A percentile compares a stretch with the other conserved stretches of the same genome.
Evolutionary conservation across 2,797 vertebrate genomes (phyloP).

Genomic region (Siniperca obscura): DNA sequence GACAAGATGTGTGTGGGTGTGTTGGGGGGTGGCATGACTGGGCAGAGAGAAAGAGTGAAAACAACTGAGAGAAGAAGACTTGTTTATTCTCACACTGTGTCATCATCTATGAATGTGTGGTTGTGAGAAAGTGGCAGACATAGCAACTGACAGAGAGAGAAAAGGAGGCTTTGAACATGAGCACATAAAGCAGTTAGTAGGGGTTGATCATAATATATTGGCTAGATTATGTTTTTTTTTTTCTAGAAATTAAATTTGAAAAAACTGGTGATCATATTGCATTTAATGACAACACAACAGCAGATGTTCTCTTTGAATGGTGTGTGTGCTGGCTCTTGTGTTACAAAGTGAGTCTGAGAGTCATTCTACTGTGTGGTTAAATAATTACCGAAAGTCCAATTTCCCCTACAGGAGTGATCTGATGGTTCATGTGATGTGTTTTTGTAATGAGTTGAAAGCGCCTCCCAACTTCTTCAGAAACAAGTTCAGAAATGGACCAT

Average conservation of each 20-base stretch:
- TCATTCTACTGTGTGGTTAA: neutral
- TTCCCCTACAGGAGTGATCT: neutral
- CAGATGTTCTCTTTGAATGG: constrained; percentile 11
- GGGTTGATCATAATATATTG: neutral
- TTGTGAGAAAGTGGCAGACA: constrained; percentile 37
- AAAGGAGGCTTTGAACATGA: constrained; percentile 12
- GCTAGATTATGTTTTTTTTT: neutral
- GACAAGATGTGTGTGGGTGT: constrained; percentile 25
- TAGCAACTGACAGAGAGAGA: constrained; percentile 18
- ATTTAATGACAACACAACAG: neutral
- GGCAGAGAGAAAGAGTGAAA: constrained; percentile 43
- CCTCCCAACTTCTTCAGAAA: neutral
- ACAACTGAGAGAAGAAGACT: constrained; percentile 48
- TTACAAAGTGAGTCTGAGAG: neutral
- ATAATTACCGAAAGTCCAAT: neutral
- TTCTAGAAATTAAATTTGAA: neutral
- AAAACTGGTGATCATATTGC: constrained; percentile 12
- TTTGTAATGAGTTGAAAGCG: constrained; percentile 9
- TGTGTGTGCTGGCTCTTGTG: neutral
- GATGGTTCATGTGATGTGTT: constrained; percentile 2
- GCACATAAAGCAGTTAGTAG: constrained; percentile 1
- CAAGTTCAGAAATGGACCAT: neutral
- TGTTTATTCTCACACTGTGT: constrained; percentile 64
- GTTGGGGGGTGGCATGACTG: constrained; percentile 8
- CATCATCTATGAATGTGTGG: constrained; percentile 65